Percentiles rank a stretch among this genome's conserved stretches.
These are phyloP conservation scores for Macrosoma leucophasiata DNA, from an alignment of 2,888 invertebrate genomes.

Conservation along the genomic window DNA sequence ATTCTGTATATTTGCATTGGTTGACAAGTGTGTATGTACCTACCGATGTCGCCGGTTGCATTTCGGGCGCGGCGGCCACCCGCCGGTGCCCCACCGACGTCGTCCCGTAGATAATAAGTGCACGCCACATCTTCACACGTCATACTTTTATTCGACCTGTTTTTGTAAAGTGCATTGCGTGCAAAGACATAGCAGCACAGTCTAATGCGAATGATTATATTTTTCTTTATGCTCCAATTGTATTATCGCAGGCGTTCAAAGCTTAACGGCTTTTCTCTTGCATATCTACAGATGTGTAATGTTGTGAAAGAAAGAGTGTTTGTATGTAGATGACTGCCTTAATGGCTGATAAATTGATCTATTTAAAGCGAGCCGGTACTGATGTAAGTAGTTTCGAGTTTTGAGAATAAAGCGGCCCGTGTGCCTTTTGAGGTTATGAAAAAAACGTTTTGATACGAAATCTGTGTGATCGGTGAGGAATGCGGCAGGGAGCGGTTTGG, in stretches of 20 bases:
- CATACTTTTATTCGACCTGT: constrained; percentile 39
- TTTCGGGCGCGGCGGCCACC: constrained; percentile 54
- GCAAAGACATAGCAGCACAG: no score
- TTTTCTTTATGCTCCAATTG: no score
- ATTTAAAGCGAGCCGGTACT: no score
- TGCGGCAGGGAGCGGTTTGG: constrained; percentile 26
- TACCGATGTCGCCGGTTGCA: constrained; percentile 36
- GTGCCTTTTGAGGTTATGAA: constrained; percentile 8
- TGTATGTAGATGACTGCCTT: constrained; percentile 10
- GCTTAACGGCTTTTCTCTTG: no score
- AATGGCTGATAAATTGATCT: no score
- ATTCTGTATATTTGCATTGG: constrained; percentile 16
- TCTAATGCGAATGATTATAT: no score
- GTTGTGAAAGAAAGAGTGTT: no score
- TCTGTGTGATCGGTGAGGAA: constrained; percentile 23
- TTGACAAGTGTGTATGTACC: constrained; percentile 11
- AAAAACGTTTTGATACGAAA: constrained; percentile 13
- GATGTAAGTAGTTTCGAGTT: no score
- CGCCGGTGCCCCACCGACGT: constrained; percentile 49
- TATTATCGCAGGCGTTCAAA: no score
- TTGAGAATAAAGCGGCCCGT: no score
- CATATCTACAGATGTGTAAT: no score
- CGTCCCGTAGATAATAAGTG: constrained; percentile 63
- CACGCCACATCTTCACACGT: constrained; percentile 52
- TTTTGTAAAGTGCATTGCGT: constrained; percentile 47